These are phyloP conservation scores for Rhinopomastus cyanomelas DNA, from an alignment of 2,113 vertebrate species.

Conservation along the genomic window DNA sequence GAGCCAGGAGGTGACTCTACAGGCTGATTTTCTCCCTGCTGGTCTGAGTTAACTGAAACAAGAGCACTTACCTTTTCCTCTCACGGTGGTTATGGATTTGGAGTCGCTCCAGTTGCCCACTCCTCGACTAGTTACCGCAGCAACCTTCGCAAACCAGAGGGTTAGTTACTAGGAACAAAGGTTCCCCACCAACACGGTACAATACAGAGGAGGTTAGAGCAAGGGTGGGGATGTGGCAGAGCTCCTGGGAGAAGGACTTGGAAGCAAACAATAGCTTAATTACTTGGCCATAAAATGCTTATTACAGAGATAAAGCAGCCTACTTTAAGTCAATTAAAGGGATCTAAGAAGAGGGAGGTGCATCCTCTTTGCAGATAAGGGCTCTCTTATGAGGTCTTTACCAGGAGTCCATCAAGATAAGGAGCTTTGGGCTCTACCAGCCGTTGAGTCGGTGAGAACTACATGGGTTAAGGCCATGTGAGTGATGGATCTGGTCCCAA, in stretches of 20 bases:
- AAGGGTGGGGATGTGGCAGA: neutral
- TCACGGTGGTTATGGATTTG: constrained; percentile 88
- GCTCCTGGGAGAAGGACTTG: constrained; percentile 13
- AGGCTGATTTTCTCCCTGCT: neutral
- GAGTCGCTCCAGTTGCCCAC: constrained; percentile 92
- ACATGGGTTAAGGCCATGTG: rapidly evolving
- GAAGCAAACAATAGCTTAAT: constrained; percentile 32
- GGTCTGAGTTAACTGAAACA: neutral
- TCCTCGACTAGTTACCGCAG: constrained; percentile 92
- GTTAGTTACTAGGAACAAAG: constrained; percentile 34
- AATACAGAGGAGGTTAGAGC: neutral
- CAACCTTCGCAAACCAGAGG: constrained; percentile 81
- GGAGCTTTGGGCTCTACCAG: neutral
- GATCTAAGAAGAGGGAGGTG: neutral
- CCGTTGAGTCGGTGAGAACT: neutral
- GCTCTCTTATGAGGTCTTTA: neutral
- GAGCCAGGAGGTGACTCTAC: neutral
- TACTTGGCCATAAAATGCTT: constrained; percentile 35
- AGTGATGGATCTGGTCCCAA: neutral
- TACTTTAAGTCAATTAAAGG: constrained; percentile 45
- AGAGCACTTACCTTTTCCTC: constrained; percentile 78
- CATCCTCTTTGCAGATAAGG: constrained; percentile 14
- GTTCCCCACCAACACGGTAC: neutral
- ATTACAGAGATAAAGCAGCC: constrained; percentile 29
- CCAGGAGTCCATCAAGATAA: neutral